Evolutionary conservation across 2,113 vertebrate genomes (phyloP).

Genomic region (Paradisaea rubra): DNA sequence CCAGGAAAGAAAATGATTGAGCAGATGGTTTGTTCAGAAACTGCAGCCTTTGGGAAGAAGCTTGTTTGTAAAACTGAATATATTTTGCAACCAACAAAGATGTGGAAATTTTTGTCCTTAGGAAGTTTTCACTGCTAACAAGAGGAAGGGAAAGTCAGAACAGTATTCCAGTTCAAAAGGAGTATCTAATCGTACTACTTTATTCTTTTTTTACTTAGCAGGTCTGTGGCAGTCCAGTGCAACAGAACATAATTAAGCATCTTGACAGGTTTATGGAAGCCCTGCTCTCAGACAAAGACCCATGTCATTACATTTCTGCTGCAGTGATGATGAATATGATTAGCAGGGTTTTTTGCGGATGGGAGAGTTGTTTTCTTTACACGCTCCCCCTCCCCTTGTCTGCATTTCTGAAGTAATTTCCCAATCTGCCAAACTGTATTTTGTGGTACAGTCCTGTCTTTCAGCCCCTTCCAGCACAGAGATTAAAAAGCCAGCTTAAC

Average conservation of each 20-base stretch:
- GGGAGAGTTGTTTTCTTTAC: neutral
- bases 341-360: neutral
- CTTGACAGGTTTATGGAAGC: constrained; percentile 17
- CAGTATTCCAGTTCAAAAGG: neutral
- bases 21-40: constrained; percentile 47
- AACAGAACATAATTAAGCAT: constrained; percentile 4
- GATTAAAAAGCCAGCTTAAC: neutral
- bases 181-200: neutral
- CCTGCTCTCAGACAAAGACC: neutral
- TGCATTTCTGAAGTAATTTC: neutral
- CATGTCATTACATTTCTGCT: neutral
- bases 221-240: neutral
- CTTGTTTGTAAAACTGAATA: constrained; percentile 28
- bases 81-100: constrained; percentile 23
- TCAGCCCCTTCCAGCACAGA: neutral
- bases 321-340: neutral
- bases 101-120: neutral
- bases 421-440: neutral
- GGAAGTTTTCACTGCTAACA: neutral
- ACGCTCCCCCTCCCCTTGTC: neutral
- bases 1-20: neutral
- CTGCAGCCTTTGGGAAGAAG: constrained; percentile 7
- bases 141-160: neutral
- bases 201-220: neutral
- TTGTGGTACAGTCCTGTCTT: neutral